Percentiles rank a stretch among this genome's conserved stretches.
Evolutionary conservation across 2,113 vertebrate species (phyloP).

Genomic region (Strix aluco): DNA sequence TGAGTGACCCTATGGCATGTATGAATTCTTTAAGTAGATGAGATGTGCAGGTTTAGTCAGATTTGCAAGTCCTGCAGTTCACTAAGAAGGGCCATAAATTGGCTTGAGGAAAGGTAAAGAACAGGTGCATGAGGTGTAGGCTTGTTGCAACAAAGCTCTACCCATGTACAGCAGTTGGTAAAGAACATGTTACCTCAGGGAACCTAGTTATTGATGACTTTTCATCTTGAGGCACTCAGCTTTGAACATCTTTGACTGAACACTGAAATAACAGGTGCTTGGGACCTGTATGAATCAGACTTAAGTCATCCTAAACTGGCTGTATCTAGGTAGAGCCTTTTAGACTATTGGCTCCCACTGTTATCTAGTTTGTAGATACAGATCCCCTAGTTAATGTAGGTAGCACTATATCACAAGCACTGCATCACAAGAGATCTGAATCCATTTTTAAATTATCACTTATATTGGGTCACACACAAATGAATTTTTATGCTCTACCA

Average conservation of each 20-base stretch:
- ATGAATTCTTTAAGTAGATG: not conserved
- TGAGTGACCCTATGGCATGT: accelerated
- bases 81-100: not conserved
- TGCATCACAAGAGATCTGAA: not conserved
- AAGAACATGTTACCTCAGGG: not conserved
- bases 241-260: not conserved
- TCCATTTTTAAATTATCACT: not conserved
- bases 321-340: not conserved
- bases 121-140: not conserved
- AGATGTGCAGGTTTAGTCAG: not conserved
- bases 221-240: not conserved
- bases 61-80: not conserved
- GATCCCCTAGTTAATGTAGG: no score
- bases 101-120: not conserved
- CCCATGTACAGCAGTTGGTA: accelerated
- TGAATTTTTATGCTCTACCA: not conserved
- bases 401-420: no score
- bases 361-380: not conserved
- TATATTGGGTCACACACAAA: not conserved
- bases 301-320: not conserved
- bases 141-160: not conserved
- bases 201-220: not conserved
- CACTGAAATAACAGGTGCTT: not conserved
- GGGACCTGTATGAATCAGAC: not conserved
- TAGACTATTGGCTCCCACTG: not conserved